Base-by-base conservation (phyloP, 2,888 invertebrate species). In the Microctonus aethiopoides region DNA sequence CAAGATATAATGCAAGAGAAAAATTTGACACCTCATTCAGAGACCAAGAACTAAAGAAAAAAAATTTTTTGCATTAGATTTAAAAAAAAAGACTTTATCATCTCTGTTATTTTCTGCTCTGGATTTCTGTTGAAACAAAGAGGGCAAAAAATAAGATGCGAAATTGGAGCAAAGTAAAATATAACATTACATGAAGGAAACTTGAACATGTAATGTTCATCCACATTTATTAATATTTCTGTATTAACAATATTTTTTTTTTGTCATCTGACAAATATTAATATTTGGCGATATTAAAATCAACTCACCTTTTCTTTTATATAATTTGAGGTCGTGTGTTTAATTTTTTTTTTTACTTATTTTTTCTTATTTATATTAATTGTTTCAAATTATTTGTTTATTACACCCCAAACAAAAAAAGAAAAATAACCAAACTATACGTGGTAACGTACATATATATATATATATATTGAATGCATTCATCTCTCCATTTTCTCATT, bases 191-290 rank as follows among this genome's bases (percentile, higher is more conserved):
- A 32, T 54, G 11, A 70, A 68, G 67, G 39, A 63, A 69, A 56
- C 26, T 60, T 67, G 67, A 57, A 71, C 68, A 65, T n/a, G n/a
- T 69, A 66, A 36, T 51, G 41, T 63, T 60, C 57, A 34, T 56
- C 68, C 73, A 66, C 32, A 39, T 71, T 74, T 71, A 74, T 74
- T 61, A 41, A 26, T 39, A 41, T 24, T 56, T 72, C 72, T 72
- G 74, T 75, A 72, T 72, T 71, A 75, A 75, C 71, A 75, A 75
- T 75, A 46, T 72, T 72, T 71, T 72, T 69, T 70, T 72, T 70
- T 68, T 52, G 20, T 59, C 32, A 59, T 32, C 16, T 59, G 32
- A 59, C 34, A 59, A 59, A 46, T 65, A 39, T 56, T 65, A 54
- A 46, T 46, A 16, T 46, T 46, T 46, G 46, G 46, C 46, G 46